Evolutionary conservation across 1,140 invertebrate species (phyloP).

Genomic region (Arion vulgaris): DNA sequence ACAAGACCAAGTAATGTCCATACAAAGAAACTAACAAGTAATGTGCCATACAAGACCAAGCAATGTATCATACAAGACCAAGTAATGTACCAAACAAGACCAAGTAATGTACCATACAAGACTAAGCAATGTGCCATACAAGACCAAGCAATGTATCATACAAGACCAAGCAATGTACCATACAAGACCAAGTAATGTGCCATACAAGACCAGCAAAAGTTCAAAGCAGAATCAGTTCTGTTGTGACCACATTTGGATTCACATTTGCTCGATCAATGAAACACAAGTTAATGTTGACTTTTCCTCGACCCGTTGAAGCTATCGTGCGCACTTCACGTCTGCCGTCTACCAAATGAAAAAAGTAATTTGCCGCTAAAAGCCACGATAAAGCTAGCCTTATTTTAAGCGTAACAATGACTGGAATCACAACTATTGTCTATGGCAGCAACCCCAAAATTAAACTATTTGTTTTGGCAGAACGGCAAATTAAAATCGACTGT

Average conservation of each 20-base stretch:
- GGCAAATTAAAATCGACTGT: not conserved
- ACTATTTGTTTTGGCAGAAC: conserved; percentile 20
- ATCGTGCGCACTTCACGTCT: conserved; percentile 8
- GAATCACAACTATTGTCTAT: not conserved
- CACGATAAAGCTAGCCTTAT: conserved; percentile 5
- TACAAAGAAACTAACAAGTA: no score
- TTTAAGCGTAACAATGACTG: not conserved
- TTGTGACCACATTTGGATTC: not conserved
- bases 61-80: no score
- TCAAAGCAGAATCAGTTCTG: not conserved
- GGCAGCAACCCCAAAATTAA: not conserved
- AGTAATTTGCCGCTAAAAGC: conserved; percentile 23
- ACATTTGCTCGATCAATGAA: not conserved
- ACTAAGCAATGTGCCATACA: no score
- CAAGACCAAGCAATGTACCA: no score
- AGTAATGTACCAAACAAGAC: not conserved
- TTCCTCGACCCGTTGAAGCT: not conserved
- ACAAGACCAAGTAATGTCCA: no score
- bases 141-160: not conserved
- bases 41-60: no score
- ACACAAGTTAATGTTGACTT: not conserved
- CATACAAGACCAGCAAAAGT: not conserved
- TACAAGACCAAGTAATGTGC: not conserved
- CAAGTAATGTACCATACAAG: not conserved
- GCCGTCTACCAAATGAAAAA: not conserved